Base-by-base conservation (phyloP, 2,113 vertebrate genomes). In the Oncorhynchus kisutch region DNA sequence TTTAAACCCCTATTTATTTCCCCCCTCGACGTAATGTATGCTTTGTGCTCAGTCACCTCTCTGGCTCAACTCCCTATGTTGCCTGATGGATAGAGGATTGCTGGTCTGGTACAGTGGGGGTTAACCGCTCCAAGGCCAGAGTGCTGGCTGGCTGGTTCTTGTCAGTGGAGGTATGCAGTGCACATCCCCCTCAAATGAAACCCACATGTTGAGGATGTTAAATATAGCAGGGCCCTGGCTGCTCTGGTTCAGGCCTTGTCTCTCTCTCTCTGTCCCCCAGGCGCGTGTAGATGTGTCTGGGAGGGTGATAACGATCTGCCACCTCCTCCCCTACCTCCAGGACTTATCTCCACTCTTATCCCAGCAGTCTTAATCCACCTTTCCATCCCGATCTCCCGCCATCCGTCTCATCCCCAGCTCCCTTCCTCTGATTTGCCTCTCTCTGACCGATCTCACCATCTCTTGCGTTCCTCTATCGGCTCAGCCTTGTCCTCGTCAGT, bases 151-250 rank as follows among this genome's bases (percentile, higher is more conserved):
- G 54, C 85, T 84, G 85, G 66, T 81, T 45, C 11, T 85, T 78
- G 85, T 89, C 79, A 80, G 73, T 72, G 79, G 51, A 89, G 77
- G 81, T 87, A 91, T 91, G 88, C 78, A 25, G 79, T 24, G 34
- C 83, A 65, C 84, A 81, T 90, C 81, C 81, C 82, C 65, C 76
- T 34, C 81, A 88, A 92, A 93, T 88, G 81, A 87, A 90, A 85
- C 87, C 89, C 91, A 92, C 88, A 91, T 91, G 90, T 88, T 84
- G 78, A 73, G 75, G 74, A 90, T 80, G 90, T 91, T 92, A 93
- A 93, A 93, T 91, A 89, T 93, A 93, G 86, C 84, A 60, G 59
- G 20, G 75, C 86, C 68, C 79, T 76, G 72, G 79, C 85, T 84
- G 77, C 77, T 77, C 68, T 81, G 76, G 81, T 79, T 82, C 72